Percentiles rank a stretch among this genome's conserved stretches.
Conservation (phyloP, 2,797 vertebrate genomes). For the Etheostoma perlongum region DNA sequence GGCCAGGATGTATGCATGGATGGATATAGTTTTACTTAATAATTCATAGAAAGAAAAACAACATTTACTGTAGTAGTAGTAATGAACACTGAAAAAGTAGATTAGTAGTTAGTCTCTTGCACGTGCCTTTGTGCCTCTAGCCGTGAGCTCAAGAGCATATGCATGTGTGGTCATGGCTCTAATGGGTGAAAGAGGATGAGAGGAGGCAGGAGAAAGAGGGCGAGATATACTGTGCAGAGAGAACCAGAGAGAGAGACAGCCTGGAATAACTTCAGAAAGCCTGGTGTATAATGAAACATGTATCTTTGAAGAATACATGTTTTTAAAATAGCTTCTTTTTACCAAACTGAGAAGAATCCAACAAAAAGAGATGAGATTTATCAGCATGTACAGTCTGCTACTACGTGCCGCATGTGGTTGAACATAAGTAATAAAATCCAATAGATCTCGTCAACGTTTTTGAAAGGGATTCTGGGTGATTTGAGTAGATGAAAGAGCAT, state of each 20-base stretch:
- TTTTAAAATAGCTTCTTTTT: slow-evolving; percentile 21
- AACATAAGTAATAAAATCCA: slow-evolving; percentile 10
- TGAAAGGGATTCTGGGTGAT: slow-evolving; percentile 14
- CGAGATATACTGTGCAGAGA: slow-evolving; percentile 4
- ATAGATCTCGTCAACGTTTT: slow-evolving; percentile 22
- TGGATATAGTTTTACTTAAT: slow-evolving; percentile 3
- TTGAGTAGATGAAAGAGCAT: slow-evolving; percentile 36
- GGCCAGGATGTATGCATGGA: neutral
- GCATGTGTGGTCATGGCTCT: slow-evolving; percentile 46
- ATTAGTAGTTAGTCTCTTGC: neutral
- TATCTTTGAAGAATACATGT: slow-evolving; percentile 22
- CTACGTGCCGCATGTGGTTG: neutral
- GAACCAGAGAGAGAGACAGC: slow-evolving; percentile 1
- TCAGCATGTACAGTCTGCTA: slow-evolving; percentile 8
- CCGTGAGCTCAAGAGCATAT: slow-evolving; percentile 28
- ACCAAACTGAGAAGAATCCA: neutral
- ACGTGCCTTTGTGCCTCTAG: slow-evolving; percentile 33
- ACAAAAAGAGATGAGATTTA: slow-evolving; percentile 7
- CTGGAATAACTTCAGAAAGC: slow-evolving; percentile 18
- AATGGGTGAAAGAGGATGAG: slow-evolving; percentile 42
- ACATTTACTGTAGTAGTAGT: neutral
- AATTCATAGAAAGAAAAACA: neutral
- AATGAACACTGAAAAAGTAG: neutral
- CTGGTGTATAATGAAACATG: slow-evolving; percentile 27
- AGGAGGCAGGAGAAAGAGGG: slow-evolving; percentile 36